Percentiles rank a stretch among this genome's conserved stretches.
Evolutionary conservation across 2,888 invertebrate genomes (phyloP).

Genomic region (Pheosia gnoma): DNA sequence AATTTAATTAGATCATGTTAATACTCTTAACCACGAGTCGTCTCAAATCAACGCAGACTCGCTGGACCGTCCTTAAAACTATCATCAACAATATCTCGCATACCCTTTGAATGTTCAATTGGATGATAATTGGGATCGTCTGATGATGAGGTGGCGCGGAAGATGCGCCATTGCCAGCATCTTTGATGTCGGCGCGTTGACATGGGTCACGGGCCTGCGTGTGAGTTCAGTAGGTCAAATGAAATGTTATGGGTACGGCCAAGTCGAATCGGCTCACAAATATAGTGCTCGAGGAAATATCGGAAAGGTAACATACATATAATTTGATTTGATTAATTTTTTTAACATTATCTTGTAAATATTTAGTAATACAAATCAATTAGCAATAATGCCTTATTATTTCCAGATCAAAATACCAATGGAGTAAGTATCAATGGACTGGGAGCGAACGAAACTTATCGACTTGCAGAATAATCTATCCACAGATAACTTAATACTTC

Average conservation of each 20-base stretch:
- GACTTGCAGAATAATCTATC: too few species aligned
- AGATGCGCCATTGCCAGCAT: not conserved
- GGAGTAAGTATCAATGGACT: too few species aligned
- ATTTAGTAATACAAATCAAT: too few species aligned
- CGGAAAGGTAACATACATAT: too few species aligned
- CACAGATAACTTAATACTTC: too few species aligned
- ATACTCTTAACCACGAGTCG: not conserved
- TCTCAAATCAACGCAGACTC: not conserved
- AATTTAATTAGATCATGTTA: too few species aligned
- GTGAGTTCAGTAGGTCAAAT: slow-evolving; percentile 32
- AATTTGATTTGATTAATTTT: too few species aligned
- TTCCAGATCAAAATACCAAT: too few species aligned
- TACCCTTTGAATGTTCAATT: slow-evolving; percentile 3
- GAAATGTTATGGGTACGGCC: slow-evolving; percentile 20
- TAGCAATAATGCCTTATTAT: too few species aligned
- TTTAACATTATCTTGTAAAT: too few species aligned
- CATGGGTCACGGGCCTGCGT: slow-evolving; percentile 14
- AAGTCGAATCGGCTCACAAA: slow-evolving; percentile 7
- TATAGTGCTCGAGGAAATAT: not conserved
- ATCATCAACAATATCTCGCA: not conserved
- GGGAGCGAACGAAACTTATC: too few species aligned
- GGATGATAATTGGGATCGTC: slow-evolving; percentile 1
- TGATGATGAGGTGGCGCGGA: slow-evolving; percentile 3
- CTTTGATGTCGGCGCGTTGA: slow-evolving; percentile 6
- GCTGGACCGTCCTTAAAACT: not conserved